Conservation (phyloP, 2,797 vertebrate species). For the Chaunax sp. region DNA sequence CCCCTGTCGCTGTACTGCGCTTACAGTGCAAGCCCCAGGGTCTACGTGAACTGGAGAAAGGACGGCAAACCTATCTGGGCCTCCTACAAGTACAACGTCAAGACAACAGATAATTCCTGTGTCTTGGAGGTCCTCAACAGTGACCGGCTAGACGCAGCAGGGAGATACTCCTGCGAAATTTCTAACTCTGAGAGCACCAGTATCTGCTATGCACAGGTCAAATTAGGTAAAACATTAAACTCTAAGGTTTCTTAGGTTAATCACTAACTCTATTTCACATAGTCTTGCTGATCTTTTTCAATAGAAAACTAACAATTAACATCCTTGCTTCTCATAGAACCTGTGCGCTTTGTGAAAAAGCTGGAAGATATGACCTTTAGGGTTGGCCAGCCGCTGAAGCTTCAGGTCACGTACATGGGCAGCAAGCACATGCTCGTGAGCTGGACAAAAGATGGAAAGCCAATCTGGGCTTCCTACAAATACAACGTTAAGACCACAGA, state of each 20-base stretch:
- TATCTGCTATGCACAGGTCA: slow-evolving; percentile 41
- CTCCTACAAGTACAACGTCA: slow-evolving; percentile 88
- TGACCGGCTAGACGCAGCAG: slow-evolving; percentile 84
- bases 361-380: slow-evolving; percentile 87
- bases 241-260: neutral
- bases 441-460: slow-evolving; percentile 87
- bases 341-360: slow-evolving; percentile 87
- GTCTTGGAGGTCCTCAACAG: slow-evolving; percentile 82
- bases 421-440: slow-evolving; percentile 87
- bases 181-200: slow-evolving; percentile 53
- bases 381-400: slow-evolving; percentile 85
- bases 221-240: slow-evolving; percentile 45
- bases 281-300: no score
- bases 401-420: slow-evolving; percentile 87
- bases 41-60: slow-evolving; percentile 91
- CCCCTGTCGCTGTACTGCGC: slow-evolving; percentile 87
- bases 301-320: slow-evolving; percentile 42
- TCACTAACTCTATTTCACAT: no score
- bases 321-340: slow-evolving; percentile 57
- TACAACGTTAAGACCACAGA: slow-evolving; percentile 89
- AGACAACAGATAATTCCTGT: slow-evolving; percentile 86
- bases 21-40: slow-evolving; percentile 87
- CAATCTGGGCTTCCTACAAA: slow-evolving; percentile 85
- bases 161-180: slow-evolving; percentile 90
- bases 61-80: slow-evolving; percentile 84